These are phyloP conservation scores for Myopa tessellatipennis DNA, from an alignment of 2,888 invertebrate species.

Conservation along the genomic window DNA sequence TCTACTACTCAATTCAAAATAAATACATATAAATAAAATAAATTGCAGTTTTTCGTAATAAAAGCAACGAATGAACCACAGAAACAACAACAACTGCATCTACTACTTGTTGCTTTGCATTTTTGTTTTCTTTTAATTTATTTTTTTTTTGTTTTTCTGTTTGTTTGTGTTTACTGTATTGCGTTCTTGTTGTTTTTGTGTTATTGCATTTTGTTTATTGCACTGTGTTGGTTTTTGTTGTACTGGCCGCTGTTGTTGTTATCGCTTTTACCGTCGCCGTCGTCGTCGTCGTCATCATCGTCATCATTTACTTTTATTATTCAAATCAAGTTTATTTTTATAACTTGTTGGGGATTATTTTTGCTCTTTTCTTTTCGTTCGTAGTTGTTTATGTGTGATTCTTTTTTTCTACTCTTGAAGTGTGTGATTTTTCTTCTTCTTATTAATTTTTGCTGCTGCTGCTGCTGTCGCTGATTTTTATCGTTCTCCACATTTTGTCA, in stretches of 20 bases:
- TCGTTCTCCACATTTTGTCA: constrained; percentile 38
- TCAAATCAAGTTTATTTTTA: constrained; percentile 48
- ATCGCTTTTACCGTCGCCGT: not conserved
- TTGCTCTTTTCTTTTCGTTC: constrained; percentile 7
- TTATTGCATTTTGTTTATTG: not conserved
- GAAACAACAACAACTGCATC: not conserved
- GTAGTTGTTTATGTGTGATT: not conserved
- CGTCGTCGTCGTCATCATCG: constrained; percentile 15
- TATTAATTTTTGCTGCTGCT: not conserved
- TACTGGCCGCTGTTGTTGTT: constrained; percentile 12
- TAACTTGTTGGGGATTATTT: constrained; percentile 43
- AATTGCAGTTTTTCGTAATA: constrained; percentile 9
- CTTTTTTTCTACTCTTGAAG: not conserved
- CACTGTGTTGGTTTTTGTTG: not conserved
- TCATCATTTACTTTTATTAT: constrained; percentile 44
- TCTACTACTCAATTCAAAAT: too few species aligned
- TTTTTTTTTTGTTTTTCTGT: not conserved
- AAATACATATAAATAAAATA: constrained; percentile 11
- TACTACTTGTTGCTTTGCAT: not conserved
- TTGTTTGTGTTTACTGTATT: not conserved
- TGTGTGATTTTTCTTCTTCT: constrained; percentile 7
- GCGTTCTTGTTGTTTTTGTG: not conserved
- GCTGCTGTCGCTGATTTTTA: constrained; percentile 31
- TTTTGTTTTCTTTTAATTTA: not conserved
- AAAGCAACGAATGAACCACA: not conserved